Percentiles rank a stretch among this genome's conserved stretches.
phyloP scores from a whole-genome alignment of 2,888 invertebrate genomes.

The Poecilus cupreus region DNA sequence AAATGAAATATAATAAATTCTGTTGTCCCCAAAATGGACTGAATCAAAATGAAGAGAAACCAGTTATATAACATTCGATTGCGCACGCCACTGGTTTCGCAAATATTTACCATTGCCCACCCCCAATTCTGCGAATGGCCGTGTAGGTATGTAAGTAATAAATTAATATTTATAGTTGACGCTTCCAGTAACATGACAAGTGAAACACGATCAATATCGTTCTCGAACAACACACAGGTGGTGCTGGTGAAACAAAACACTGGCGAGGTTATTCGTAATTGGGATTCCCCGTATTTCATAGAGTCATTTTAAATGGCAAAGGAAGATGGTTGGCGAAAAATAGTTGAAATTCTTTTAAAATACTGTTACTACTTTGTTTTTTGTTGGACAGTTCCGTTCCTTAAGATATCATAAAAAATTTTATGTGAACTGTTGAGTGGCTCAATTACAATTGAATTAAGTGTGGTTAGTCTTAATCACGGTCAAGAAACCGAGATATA shows the following conservation, averaged over 20 bases:
- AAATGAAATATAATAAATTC: no score
- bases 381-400: not conserved
- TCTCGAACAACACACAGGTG: slow-evolving; percentile 2
- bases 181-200: slow-evolving; percentile 24
- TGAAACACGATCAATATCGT: slow-evolving; percentile 42
- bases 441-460: not conserved
- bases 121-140: slow-evolving; percentile 41
- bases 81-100: slow-evolving; percentile 31
- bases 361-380: not conserved
- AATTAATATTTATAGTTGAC: slow-evolving; percentile 49
- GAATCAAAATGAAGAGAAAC: slow-evolving; percentile 9
- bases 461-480: slow-evolving; percentile 3
- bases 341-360: slow-evolving; percentile 3
- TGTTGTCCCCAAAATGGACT: not conserved
- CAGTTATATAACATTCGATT: not conserved
- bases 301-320: no score
- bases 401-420: not conserved
- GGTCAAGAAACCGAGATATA: slow-evolving; percentile 33
- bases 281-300: slow-evolving; percentile 17
- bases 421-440: not conserved
- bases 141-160: slow-evolving; percentile 41
- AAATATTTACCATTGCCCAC: slow-evolving; percentile 30
- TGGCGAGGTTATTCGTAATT: not conserved
- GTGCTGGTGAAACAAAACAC: slow-evolving; percentile 18
- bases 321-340: not conserved